Evolutionary conservation across 2,797 vertebrate genomes (phyloP), one percentile per base, ranked within the genome.

Genomic region (Sebastes elongatus): DNA sequence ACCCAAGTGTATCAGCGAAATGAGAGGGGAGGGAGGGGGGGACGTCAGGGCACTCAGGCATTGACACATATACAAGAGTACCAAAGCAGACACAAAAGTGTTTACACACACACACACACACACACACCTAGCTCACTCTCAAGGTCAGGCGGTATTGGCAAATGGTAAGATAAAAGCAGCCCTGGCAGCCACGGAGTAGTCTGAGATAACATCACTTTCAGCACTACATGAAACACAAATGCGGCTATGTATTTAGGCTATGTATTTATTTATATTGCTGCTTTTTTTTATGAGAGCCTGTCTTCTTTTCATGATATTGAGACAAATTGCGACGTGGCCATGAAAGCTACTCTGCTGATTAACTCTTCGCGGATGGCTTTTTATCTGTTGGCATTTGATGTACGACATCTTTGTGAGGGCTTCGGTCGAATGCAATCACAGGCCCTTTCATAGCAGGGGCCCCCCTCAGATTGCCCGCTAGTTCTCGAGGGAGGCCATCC

Each of bases 361-460:
- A 96, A 96, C 94, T 95, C 85, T 92, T 92, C 78, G 81, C 55
- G 89, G 90, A 94, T 85, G 90, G 87, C 91, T 93, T 95, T 96
- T 95, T 96, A 96, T 96, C 95, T 95, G 91, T 85, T 95, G 93
- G 91, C 84, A 88, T 95, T 96, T 96, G 96, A 96, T 96, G 94
- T 95, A 96, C 89, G 93, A 94, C 93, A 91, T 95, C 94, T 96
- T 95, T 94, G 94, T 94, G 90, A 93, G 90, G 90, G 86, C 84
- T 88, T 82, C 82, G 92, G 94, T 96, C 93, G 93, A 96, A 96
- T 88, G 94, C 95, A 96, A 96, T 96, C 95, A 95, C 93, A 66
- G 93, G 85, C 90, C 89, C 91, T 96, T 96, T 95, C 95, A 95
- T 94, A 91, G 92, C 90, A 71, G 82, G 86, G 83, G 32, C 82